Percentiles rank a stretch among this genome's conserved stretches.
Conservation (phyloP, 2,113 vertebrate genomes). For the Crotalus helleri region DNA sequence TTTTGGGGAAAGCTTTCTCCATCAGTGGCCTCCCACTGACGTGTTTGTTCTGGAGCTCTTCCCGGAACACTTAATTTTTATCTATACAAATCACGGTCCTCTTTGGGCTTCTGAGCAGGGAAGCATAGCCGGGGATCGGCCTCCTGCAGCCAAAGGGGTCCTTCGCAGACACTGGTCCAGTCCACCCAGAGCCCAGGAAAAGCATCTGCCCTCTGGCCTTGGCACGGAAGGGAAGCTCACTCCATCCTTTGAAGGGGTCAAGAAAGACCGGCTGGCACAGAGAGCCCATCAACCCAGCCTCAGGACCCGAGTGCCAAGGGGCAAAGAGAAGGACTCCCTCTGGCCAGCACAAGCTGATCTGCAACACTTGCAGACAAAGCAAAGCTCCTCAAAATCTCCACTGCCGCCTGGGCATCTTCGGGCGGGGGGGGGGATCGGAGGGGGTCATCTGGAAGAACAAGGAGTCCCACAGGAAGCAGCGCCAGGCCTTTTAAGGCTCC, state of each 20-base stretch:
- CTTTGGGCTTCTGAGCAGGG: slow-evolving; percentile 14
- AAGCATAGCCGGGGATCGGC: not conserved
- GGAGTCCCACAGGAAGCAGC: slow-evolving; percentile 27
- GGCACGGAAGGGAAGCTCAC: not conserved
- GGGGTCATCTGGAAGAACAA: not conserved
- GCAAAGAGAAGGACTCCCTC: not conserved
- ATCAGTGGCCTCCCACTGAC: slow-evolving; percentile 38
- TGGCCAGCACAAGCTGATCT: not conserved
- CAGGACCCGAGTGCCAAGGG: not conserved
- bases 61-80: slow-evolving; percentile 68
- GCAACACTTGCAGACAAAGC: not conserved
- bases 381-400: not conserved
- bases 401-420: fast-evolving
- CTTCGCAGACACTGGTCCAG: not conserved
- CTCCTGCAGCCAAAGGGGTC: not conserved
- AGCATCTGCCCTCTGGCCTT: not conserved
- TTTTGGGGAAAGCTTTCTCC: slow-evolving; percentile 51
- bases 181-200: not conserved
- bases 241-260: not conserved
- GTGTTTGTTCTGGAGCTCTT: slow-evolving; percentile 64
- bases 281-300: not conserved
- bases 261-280: not conserved
- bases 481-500: slow-evolving; percentile 43
- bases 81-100: slow-evolving; percentile 47
- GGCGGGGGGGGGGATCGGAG: not conserved